A percentile compares a stretch with the other conserved stretches of the same genome.
Evolutionary conservation across 1,140 invertebrate species (phyloP).

Genomic region (Sycobia sp.): DNA sequence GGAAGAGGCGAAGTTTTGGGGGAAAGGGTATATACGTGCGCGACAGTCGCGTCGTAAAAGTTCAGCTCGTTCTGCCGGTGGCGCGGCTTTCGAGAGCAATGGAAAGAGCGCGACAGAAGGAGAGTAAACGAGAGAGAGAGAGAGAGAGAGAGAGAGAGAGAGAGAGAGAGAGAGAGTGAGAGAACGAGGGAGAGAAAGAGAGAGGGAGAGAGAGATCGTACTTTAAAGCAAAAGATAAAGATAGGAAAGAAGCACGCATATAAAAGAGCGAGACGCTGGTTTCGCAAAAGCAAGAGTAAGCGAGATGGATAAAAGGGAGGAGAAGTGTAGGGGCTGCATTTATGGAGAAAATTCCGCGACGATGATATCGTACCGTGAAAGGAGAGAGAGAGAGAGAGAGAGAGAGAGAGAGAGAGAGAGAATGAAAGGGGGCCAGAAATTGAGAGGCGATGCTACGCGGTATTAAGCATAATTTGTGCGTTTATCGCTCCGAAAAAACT

Average conservation of each 20-base stretch:
- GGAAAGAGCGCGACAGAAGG: too few relatives aligned
- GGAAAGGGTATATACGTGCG: constrained; percentile 26
- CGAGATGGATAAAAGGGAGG: neutral
- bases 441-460: too few relatives aligned
- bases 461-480: constrained; percentile 48
- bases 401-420: too few relatives aligned
- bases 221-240: too few relatives aligned
- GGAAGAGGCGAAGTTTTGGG: constrained; percentile 7
- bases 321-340: neutral
- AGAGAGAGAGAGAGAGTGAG: neutral
- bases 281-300: neutral
- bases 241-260: constrained; percentile 17
- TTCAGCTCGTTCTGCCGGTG: constrained; percentile 29
- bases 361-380: constrained; percentile 13
- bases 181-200: neutral
- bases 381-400: neutral
- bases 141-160: neutral
- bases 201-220: too few relatives aligned
- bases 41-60: constrained; percentile 36
- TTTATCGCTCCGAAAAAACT: constrained; percentile 45
- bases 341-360: constrained; percentile 26
- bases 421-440: too few relatives aligned
- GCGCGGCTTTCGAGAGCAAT: constrained; percentile 1
- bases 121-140: too few relatives aligned
- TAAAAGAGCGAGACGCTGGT: constrained; percentile 11